phyloP scores from a whole-genome alignment of 1,140 invertebrate species.

The Diploscapter pachys region DNA sequence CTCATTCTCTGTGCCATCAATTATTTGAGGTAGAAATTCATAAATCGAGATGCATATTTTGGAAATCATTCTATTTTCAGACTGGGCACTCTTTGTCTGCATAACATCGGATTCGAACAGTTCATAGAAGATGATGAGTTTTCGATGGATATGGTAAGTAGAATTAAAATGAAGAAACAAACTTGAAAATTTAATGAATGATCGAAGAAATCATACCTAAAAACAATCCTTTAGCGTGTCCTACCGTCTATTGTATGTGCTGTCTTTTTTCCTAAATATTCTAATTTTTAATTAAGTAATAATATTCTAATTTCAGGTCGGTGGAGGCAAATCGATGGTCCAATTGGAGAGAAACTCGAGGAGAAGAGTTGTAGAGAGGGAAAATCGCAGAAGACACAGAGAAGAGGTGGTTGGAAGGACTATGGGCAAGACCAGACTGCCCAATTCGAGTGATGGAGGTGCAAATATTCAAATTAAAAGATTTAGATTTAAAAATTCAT shows the following conservation, averaged over 20 bases:
- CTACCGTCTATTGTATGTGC: too few species aligned
- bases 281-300: too few species aligned
- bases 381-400: conserved; percentile 10
- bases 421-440: too few species aligned
- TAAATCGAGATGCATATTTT: conserved; percentile 1
- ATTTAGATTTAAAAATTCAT: too few species aligned
- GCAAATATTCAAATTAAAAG: too few species aligned
- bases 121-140: conserved; percentile 57
- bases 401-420: background rate
- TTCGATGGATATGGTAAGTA: conserved; percentile 49
- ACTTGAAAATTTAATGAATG: background rate
- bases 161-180: background rate
- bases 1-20: conserved; percentile 86
- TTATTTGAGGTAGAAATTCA: conserved; percentile 69
- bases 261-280: too few species aligned
- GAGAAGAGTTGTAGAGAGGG: conserved; percentile 8
- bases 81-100: conserved; percentile 51
- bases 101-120: conserved; percentile 54
- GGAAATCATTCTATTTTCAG: conserved; percentile 24
- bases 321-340: conserved; percentile 25
- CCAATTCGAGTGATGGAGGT: too few species aligned
- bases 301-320: background rate
- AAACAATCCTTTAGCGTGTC: too few species aligned
- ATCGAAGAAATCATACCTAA: too few species aligned
- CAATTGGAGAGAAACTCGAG: conserved; percentile 34